Percentiles rank a stretch among this genome's conserved stretches.
These are phyloP conservation scores for Amphibalanus amphitrite DNA, from an alignment of 1,140 invertebrate genomes.

Conservation along the genomic window DNA sequence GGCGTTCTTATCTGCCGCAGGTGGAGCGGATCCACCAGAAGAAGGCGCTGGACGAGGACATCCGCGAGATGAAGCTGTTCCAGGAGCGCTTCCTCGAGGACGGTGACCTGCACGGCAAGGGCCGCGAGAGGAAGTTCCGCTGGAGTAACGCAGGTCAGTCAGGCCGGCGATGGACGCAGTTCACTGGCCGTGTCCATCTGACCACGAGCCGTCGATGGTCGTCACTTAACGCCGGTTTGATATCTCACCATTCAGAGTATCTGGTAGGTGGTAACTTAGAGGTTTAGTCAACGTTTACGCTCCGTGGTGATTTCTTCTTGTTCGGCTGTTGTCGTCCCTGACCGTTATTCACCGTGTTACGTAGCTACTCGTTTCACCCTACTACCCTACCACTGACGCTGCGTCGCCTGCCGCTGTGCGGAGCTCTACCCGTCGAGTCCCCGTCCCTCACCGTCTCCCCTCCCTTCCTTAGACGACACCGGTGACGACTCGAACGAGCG, in stretches of 20 bases:
- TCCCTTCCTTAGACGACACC: background rate
- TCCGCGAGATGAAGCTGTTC: slow-evolving; percentile 50
- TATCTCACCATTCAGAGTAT: background rate
- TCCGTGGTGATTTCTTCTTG: background rate
- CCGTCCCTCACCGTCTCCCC: too few relatives aligned
- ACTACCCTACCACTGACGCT: too few relatives aligned
- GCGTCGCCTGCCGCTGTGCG: too few relatives aligned
- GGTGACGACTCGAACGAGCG: slow-evolving; percentile 9
- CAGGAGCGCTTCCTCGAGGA: slow-evolving; percentile 71
- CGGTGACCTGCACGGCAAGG: slow-evolving; percentile 58
- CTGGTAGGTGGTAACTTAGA: background rate
- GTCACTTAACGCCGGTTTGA: background rate
- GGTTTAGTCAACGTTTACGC: background rate
- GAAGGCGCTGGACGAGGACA: slow-evolving; percentile 58
- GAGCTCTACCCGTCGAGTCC: too few relatives aligned
- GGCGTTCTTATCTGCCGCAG: slow-evolving; percentile 6
- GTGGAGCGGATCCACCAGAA: slow-evolving; percentile 27
- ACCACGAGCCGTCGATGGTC: background rate
- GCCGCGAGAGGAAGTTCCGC: slow-evolving; percentile 53
- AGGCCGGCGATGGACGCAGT: background rate
- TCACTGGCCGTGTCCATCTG: background rate
- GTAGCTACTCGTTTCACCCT: too few relatives aligned
- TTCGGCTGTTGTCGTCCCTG: too few relatives aligned
- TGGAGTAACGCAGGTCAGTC: slow-evolving; percentile 56
- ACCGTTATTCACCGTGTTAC: background rate